These are phyloP conservation scores for Iguana delicatissima DNA, from an alignment of 2,797 vertebrate species.

Conservation along the genomic window DNA sequence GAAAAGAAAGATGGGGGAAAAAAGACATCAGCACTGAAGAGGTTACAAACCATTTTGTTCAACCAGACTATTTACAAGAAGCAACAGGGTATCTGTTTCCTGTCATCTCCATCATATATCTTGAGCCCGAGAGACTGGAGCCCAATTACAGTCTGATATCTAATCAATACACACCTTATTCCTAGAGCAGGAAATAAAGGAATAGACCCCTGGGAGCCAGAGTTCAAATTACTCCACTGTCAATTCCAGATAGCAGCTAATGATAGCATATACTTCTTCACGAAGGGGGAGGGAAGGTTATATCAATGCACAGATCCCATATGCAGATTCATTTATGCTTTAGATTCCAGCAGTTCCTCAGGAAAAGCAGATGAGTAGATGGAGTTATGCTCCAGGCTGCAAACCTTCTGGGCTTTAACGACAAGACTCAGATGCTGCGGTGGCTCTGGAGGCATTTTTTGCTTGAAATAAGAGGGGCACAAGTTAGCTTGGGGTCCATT, in stretches of 20 bases:
- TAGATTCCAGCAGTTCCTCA: slow-evolving; percentile 50
- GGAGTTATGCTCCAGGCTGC: slow-evolving; percentile 22
- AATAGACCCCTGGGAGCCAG: slow-evolving; percentile 96
- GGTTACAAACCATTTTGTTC: slow-evolving; percentile 94
- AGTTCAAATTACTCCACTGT: slow-evolving; percentile 99
- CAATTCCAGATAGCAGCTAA: slow-evolving; percentile 93
- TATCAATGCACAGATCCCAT: slow-evolving; percentile 64
- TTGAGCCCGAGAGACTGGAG: slow-evolving; percentile 94
- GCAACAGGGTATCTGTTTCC: slow-evolving; percentile 92
- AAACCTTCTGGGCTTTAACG: slow-evolving; percentile 35
- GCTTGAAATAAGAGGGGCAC: slow-evolving; percentile 22
- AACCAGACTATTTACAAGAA: slow-evolving; percentile 95
- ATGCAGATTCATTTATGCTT: slow-evolving; percentile 72
- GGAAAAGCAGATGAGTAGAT: slow-evolving; percentile 3
- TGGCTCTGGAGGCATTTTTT: slow-evolving; percentile 13
- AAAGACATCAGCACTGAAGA: slow-evolving; percentile 77
- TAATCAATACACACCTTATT: slow-evolving; percentile 99
- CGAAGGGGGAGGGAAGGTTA: slow-evolving; percentile 68
- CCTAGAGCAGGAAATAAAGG: slow-evolving; percentile 99
- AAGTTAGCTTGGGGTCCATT: slow-evolving; percentile 25
- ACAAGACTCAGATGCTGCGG: slow-evolving; percentile 38
- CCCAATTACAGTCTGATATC: slow-evolving; percentile 99
- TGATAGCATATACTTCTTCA: slow-evolving; percentile 87
- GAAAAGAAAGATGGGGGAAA: slow-evolving; percentile 46
- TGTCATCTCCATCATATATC: slow-evolving; percentile 98